Conservation (phyloP, 2,888 invertebrate species). For the Ametastegia equiseti region DNA sequence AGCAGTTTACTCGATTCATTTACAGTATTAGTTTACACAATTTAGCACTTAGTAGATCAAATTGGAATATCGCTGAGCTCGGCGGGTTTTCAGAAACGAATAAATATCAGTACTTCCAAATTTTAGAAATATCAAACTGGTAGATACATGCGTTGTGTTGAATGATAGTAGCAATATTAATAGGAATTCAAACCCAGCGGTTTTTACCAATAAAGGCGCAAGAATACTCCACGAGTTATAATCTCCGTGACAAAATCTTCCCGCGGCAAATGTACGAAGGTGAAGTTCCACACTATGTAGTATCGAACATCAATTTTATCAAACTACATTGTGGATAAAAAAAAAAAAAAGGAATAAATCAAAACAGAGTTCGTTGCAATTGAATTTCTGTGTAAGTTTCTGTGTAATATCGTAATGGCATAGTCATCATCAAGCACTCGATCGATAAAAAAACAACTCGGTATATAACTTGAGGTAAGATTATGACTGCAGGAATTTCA, state of each 20-base stretch:
- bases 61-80: background rate
- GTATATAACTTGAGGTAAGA: background rate
- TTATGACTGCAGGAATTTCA: background rate
- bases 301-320: background rate
- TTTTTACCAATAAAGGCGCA: too few relatives aligned
- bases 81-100: background rate
- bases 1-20: conserved; percentile 15
- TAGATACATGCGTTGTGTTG: background rate
- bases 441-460: background rate
- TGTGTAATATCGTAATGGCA: background rate
- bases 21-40: conserved; percentile 22
- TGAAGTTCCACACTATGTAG: too few relatives aligned
- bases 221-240: too few relatives aligned
- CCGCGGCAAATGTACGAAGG: too few relatives aligned
- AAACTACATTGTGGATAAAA: background rate
- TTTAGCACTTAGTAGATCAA: background rate
- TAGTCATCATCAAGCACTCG: too few relatives aligned
- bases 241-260: too few relatives aligned
- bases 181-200: background rate
- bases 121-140: background rate
- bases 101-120: background rate
- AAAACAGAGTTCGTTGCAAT: background rate
- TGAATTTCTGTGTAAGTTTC: background rate
- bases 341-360: background rate
- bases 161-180: background rate